Evolutionary conservation across 2,888 invertebrate species (phyloP), one percentile per base, ranked within the genome.

Genomic region (Leucophenga montana): DNA sequence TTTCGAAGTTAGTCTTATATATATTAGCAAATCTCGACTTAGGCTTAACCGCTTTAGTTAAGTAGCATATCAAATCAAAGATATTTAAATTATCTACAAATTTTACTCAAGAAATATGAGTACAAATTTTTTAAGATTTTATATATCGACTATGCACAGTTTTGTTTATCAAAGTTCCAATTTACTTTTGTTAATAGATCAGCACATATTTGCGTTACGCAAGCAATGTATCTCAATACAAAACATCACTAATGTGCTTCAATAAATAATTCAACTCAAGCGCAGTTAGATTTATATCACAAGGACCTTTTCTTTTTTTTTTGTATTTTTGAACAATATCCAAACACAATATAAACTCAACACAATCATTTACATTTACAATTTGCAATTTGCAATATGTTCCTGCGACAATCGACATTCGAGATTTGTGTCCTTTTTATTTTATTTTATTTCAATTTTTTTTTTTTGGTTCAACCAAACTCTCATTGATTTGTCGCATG

Each of bases 401-500:
- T 50, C 33, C 5, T 64, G 13, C 27, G 11, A 39, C 44, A 20
- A 39, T 18, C 44, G 39, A 39, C 39, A 39, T 39, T 39, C 39
- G 39, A 39, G 39, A 39, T 16, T 44, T 16, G 13, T 18, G 18
- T 61, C 39, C 61, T 14, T 59, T 46, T 62, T 20, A 14, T 57
- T 16, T 56, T n/a, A 14, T 39, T n/a, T n/a, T n/a, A n/a, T n/a
- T n/a, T n/a, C n/a, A n/a, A n/a, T n/a, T 16, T 22, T 56, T 27
- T 48, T 65, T n/a, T 16, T 14, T 22, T 22, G 14, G 8, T 48
- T 50, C 22, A 20, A 22, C 4, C n/a, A 53, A 11, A 33, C n/a
- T 56, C 56, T 54, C 79, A 79, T 78, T 78, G 79, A 77, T 78
- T 78, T 78, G 77, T 77, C 73, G 70, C 69, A 73, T 75, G 75